Evolutionary conservation across 2,113 vertebrate species (phyloP).

Genomic region (Alaudala cheleensis): DNA sequence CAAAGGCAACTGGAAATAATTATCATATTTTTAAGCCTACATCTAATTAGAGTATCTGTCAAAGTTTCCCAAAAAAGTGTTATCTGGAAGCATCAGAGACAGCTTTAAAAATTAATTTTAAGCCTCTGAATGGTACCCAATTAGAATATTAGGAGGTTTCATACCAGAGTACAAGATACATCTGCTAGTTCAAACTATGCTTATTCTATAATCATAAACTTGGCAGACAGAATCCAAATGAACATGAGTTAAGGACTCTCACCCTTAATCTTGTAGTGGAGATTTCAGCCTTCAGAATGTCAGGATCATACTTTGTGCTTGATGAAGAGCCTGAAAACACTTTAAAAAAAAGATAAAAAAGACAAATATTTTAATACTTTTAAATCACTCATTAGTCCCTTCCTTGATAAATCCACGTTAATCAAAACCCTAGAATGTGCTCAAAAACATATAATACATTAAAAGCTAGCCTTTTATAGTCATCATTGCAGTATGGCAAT

Average conservation of each 20-base stretch:
- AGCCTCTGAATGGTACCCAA: not conserved
- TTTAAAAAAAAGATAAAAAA: constrained; percentile 40
- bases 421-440: not conserved
- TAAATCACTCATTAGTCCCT: not conserved
- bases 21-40: not conserved
- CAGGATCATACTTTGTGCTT: constrained; percentile 87
- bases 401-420: not conserved
- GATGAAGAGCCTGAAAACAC: constrained; percentile 88
- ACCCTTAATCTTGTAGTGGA: constrained; percentile 86
- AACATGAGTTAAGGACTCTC: constrained; percentile 47
- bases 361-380: constrained; percentile 14
- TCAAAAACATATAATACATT: not conserved
- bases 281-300: constrained; percentile 88
- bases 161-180: not conserved
- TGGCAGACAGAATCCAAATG: not conserved
- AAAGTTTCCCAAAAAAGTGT: not conserved
- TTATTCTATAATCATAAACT: not conserved
- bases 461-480: not conserved
- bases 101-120: not conserved
- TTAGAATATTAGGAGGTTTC: not conserved
- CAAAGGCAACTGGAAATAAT: not conserved
- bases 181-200: not conserved
- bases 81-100: not conserved
- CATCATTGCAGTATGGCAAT: not conserved
- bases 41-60: not conserved